A percentile compares a stretch with the other conserved stretches of the same genome.
Conservation (phyloP, 2,113 vertebrate species). For the Microcebus lehilahytsara region DNA sequence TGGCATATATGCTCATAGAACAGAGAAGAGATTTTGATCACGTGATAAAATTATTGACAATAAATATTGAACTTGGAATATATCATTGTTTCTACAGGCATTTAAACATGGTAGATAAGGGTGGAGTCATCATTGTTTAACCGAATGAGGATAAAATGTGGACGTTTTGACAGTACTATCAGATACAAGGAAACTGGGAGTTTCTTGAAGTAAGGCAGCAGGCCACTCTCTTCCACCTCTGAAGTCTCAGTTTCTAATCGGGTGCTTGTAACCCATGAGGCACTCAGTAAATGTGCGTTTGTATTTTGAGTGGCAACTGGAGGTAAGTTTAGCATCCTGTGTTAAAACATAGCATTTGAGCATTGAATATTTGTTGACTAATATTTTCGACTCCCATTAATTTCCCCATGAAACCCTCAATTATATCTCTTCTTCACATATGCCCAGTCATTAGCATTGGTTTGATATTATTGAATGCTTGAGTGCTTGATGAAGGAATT, state of each 20-base stretch:
- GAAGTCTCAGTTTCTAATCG: not conserved
- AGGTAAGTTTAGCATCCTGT: not conserved
- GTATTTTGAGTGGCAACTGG: not conserved
- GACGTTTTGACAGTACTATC: not conserved
- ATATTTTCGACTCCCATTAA: not conserved
- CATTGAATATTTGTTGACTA: not conserved
- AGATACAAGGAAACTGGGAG: not conserved
- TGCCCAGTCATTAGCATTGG: not conserved
- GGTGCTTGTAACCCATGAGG: accelerated
- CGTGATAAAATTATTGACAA: not conserved
- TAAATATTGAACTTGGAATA: not conserved
- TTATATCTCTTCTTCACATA: not conserved
- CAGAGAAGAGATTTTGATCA: not conserved
- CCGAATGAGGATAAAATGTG: not conserved
- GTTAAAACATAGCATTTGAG: not conserved
- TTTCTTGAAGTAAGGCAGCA: not conserved
- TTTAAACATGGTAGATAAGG: not conserved
- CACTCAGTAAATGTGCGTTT: not conserved
- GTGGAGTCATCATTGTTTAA: not conserved
- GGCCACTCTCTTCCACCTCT: not conserved
- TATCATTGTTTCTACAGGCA: not conserved
- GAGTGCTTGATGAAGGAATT: not conserved
- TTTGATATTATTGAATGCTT: not conserved
- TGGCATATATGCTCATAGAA: not conserved
- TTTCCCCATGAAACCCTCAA: not conserved